Evolutionary conservation across 2,797 vertebrate species (phyloP).

Genomic region (Lepus oiostolus): DNA sequence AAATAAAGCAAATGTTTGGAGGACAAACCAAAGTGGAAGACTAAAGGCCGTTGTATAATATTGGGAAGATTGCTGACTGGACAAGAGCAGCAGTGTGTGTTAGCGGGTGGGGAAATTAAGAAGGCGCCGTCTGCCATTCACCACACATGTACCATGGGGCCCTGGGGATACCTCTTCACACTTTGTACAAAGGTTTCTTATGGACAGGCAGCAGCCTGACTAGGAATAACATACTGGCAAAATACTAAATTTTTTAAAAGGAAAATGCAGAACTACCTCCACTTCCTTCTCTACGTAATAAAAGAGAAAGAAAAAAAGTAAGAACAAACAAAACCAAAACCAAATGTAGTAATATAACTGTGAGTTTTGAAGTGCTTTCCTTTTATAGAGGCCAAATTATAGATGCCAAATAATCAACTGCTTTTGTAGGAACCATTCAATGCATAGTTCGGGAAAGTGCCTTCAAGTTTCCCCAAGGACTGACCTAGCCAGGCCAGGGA

Average conservation of each 20-base stretch:
- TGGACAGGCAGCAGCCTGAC: background rate
- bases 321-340: background rate
- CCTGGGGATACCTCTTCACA: background rate
- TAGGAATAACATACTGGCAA: background rate
- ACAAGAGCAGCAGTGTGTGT: background rate
- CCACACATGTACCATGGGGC: background rate
- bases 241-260: background rate
- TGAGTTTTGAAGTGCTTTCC: background rate
- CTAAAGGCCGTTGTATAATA: background rate
- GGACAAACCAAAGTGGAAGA: background rate
- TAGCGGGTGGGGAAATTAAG: too few species aligned
- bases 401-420: background rate
- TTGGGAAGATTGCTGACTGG: background rate
- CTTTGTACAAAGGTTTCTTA: background rate
- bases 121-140: background rate
- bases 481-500: background rate
- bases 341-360: background rate
- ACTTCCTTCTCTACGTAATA: background rate
- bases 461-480: slow-evolving; percentile 41
- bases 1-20: background rate
- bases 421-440: slow-evolving; percentile 20
- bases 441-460: slow-evolving; percentile 6
- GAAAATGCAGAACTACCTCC: background rate
- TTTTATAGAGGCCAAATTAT: background rate
- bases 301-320: background rate